Base-by-base conservation (phyloP, 2,888 invertebrate species). In the Melanargia galathea region DNA sequence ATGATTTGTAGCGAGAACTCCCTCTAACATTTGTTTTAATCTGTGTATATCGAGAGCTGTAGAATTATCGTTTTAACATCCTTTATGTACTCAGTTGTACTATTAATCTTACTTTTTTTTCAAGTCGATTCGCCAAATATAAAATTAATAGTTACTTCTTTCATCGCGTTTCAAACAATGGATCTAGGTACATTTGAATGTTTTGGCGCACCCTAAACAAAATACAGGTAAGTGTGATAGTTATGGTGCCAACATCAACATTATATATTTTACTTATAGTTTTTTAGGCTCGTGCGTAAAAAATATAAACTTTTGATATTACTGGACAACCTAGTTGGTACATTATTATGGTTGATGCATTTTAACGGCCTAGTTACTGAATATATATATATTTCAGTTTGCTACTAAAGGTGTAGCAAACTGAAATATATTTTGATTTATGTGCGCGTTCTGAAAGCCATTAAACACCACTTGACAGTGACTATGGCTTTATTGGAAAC, bases 401-500 rank as follows among this genome's bases (percentile, higher is more conserved):
- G n/a, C n/a, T n/a, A n/a, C n/a, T n/a, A n/a, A n/a, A n/a, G n/a
- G n/a, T n/a, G n/a, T n/a, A n/a, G n/a, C n/a, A n/a, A n/a, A n/a
- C n/a, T n/a, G n/a, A 2, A 7, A 7, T n/a, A 2, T 13, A n/a
- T n/a, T 40, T 5, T 56, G 40, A 56, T 56, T 43, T 26, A 56
- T 43, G 40, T 10, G 6, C 26, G n/a, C 24, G 24, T 8, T 56
- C 10, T 26, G 43, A 43, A 43, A 26, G 43, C 13, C 18, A 56
- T 56, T 56, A 40, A 56, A 26, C 18, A 40, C 43, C 56, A 26
- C 56, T 26, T 56, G 56, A 56, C 43, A 30, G 30, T 30, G 10
- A 40, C 10, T 40, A 43, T 26, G 10, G 54, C n/a, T 55, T n/a
- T 43, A 30, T 43, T 18, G 24, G 43, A 43, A 43, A 56, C 56